Conservation (phyloP, 1,140 invertebrate species). For the Drosophila lini region DNA sequence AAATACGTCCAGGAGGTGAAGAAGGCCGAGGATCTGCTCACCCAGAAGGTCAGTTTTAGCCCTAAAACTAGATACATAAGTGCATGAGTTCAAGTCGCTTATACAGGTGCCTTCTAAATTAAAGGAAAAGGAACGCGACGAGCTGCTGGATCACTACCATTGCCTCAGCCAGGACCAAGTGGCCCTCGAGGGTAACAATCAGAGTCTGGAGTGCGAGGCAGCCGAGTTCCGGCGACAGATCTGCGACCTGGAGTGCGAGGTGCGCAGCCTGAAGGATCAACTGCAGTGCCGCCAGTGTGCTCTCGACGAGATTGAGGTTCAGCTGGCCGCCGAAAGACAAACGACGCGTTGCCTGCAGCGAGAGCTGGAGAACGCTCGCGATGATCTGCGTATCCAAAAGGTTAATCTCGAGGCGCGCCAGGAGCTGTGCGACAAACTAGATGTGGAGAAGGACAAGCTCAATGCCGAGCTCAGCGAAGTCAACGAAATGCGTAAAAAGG, state of each 20-base stretch:
- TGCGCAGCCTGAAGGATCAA: constrained; percentile 60
- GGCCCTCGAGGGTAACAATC: constrained; percentile 88
- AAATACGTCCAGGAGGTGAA: constrained; percentile 88
- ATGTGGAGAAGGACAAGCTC: constrained; percentile 72
- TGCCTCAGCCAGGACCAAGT: constrained; percentile 87
- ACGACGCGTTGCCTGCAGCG: constrained; percentile 50
- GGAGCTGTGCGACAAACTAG: constrained; percentile 78
- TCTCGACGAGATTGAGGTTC: constrained; percentile 58
- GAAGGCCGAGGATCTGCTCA: constrained; percentile 87
- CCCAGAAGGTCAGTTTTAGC: constrained; percentile 84
- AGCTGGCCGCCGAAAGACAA: constrained; percentile 50
- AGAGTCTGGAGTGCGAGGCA: constrained; percentile 87
- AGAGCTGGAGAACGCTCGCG: constrained; percentile 58
- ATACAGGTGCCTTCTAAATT: constrained; percentile 62
- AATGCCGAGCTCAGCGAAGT: constrained; percentile 77
- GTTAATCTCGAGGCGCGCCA: constrained; percentile 73
- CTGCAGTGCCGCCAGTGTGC: constrained; percentile 49
- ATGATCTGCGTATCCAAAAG: constrained; percentile 60
- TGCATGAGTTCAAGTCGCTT: constrained; percentile 27
- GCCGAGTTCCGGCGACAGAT: constrained; percentile 85
- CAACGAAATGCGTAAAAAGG: constrained; percentile 68
- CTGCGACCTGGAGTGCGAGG: constrained; percentile 68
- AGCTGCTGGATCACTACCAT: constrained; percentile 88
- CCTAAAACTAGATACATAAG: constrained; percentile 15
- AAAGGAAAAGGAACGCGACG: constrained; percentile 88